phyloP scores from a whole-genome alignment of 2,888 invertebrate genomes.

The Thecophora atra region DNA sequence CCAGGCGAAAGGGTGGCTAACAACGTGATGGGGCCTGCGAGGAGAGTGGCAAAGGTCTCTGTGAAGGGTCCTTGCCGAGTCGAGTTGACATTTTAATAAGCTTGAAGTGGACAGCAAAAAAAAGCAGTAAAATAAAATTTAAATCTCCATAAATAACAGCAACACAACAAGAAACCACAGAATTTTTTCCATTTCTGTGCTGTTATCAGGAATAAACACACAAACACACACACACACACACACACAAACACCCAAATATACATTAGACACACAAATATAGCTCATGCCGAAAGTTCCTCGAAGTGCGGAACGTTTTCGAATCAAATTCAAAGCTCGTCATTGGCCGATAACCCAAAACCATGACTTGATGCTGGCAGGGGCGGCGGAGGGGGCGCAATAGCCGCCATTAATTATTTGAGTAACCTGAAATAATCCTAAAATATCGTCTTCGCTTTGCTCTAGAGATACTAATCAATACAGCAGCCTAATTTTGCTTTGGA shows the following conservation, averaged over 20 bases:
- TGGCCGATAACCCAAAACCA: slow-evolving; percentile 1
- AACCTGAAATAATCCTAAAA: slow-evolving; percentile 1
- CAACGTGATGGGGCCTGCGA: no score
- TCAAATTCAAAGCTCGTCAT: no score
- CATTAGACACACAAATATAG: no score
- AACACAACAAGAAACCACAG: background rate
- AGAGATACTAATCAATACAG: background rate
- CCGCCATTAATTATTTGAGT: background rate
- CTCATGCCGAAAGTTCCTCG: no score
- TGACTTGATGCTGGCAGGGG: slow-evolving; percentile 1
- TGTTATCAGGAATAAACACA: slow-evolving; percentile 23
- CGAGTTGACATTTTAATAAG: slow-evolving; percentile 10
- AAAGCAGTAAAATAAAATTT: no score
- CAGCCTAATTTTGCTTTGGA: no score
- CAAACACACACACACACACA: slow-evolving; percentile 16
- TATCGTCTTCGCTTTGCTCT: background rate
- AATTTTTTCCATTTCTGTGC: slow-evolving; percentile 19
- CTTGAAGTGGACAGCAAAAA: no score
- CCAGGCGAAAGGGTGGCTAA: no score
- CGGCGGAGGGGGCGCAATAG: background rate
- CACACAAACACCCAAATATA: slow-evolving; percentile 37
- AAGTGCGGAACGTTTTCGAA: no score
- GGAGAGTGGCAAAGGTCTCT: no score
- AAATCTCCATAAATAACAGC: background rate
- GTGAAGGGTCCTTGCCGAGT: slow-evolving; percentile 2